Evolutionary conservation across 2,888 invertebrate species (phyloP).

Genomic region (Athalia cordata): DNA sequence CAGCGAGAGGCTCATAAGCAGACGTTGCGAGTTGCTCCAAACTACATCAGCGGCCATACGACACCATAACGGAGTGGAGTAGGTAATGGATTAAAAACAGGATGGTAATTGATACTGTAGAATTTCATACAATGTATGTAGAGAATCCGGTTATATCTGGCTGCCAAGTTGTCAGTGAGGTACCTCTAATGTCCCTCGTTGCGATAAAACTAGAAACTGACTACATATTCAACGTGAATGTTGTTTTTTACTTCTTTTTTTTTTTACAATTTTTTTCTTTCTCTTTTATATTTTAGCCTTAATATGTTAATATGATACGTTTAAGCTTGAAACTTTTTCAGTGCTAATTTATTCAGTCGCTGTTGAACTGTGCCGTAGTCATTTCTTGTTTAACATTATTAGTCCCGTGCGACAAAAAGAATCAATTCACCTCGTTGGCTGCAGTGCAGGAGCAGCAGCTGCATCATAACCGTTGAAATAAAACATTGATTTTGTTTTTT

Average conservation of each 20-base stretch:
- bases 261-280: not conserved
- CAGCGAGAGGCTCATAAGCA: not conserved
- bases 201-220: slow-evolving; percentile 21
- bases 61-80: not conserved
- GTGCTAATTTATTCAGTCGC: too few relatives aligned
- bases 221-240: not conserved
- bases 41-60: not conserved
- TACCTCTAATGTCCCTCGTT: slow-evolving; percentile 7
- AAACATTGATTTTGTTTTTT: too few relatives aligned
- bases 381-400: too few relatives aligned
- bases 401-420: too few relatives aligned
- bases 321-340: too few relatives aligned
- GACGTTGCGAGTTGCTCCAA: not conserved
- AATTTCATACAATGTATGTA: slow-evolving; percentile 30
- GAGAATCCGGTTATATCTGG: slow-evolving; percentile 33
- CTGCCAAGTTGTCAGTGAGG: slow-evolving; percentile 11
- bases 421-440: too few relatives aligned
- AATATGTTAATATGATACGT: not conserved
- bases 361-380: not conserved
- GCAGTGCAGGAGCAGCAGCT: too few relatives aligned
- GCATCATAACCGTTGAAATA: too few relatives aligned
- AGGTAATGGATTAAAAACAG: slow-evolving; percentile 24
- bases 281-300: not conserved
- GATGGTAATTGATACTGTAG: slow-evolving; percentile 35
- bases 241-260: not conserved